Evolutionary conservation across 2,888 invertebrate genomes (phyloP), one percentile per base, ranked within the genome.

Genomic region (Cistogaster globosa): DNA sequence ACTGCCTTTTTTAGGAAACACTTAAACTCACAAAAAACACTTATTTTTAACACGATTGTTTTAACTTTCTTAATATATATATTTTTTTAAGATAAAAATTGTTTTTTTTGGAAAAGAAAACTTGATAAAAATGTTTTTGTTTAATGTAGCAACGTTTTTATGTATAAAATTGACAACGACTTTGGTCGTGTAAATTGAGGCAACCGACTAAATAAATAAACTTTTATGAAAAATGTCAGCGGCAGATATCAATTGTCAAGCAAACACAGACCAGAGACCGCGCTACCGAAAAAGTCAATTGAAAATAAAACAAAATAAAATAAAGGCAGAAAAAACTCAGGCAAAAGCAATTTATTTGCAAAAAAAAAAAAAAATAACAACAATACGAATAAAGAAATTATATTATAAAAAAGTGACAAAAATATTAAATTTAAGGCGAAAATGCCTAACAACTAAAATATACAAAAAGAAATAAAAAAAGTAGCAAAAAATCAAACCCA

Each of bases 211-310:
- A 69, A 60, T 53, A 82, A 88, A 69, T 71, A 80, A 42, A 74
- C 60, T 80, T 71, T 79, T 71, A 53, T 42, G 63, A 68, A 74
- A 74, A 74, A 74, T 74, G 16, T 71, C 62, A 75, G 86, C 84
- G 84, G 86, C 85, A 63, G 84, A 84, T 88, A 88, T 89, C 89
- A 90, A 89, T 81, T 87, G 83, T 80, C 84, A 79, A 84, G 83
- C 84, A 84, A 84, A 69, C 84, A 83, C 82, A 76, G 85, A 45
- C 65, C 84, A 83, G 80, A 76, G 85, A 45, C 65, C 65, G 83
- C 77, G 75, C 69, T 78, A 67, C 72, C 83, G 74, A 87, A 82
- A 86, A 72, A 68, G 42, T 62, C 69, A 62, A 69, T 51, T 62
- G 14, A 72, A 45, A 60, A 45, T 51, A 32, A 48, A n/a, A n/a